Conservation (phyloP, 2,888 invertebrate genomes). For the Apomyelois bistriatella region DNA sequence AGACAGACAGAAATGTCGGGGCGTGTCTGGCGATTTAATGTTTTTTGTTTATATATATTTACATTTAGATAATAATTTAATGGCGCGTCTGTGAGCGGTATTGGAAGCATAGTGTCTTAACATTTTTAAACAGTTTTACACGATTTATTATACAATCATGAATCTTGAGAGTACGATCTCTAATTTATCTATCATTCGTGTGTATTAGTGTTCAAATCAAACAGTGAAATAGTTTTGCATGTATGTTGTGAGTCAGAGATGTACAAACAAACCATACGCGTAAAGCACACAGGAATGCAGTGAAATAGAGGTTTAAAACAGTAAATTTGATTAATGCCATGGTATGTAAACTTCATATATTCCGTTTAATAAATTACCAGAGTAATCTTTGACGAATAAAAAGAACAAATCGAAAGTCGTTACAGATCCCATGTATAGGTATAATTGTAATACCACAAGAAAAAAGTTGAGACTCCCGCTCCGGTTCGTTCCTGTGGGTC, state of each 20-base stretch:
- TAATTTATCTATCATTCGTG: conserved; percentile 1
- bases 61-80: neutral
- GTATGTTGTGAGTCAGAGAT: conserved; percentile 19
- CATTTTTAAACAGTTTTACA: neutral
- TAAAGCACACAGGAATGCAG: conserved; percentile 16
- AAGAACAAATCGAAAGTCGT: too few relatives aligned
- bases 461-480: too few relatives aligned
- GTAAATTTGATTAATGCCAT: conserved; percentile 26
- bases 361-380: too few relatives aligned
- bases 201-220: conserved; percentile 13
- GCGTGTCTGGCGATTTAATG: too few relatives aligned
- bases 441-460: too few relatives aligned
- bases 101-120: too few relatives aligned
- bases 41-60: conserved; percentile 4
- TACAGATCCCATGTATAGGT: too few relatives aligned
- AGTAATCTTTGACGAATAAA: too few relatives aligned
- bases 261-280: conserved; percentile 20
- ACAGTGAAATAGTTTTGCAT: conserved; percentile 18
- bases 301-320: conserved; percentile 16
- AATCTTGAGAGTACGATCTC: neutral
- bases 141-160: neutral
- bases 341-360: conserved; percentile 26
- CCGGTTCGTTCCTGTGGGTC: too few relatives aligned
- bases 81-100: neutral
- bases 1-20: too few relatives aligned